Base-by-base conservation (phyloP, 2,113 vertebrate species). In the Ctenodactylus gundi region DNA sequence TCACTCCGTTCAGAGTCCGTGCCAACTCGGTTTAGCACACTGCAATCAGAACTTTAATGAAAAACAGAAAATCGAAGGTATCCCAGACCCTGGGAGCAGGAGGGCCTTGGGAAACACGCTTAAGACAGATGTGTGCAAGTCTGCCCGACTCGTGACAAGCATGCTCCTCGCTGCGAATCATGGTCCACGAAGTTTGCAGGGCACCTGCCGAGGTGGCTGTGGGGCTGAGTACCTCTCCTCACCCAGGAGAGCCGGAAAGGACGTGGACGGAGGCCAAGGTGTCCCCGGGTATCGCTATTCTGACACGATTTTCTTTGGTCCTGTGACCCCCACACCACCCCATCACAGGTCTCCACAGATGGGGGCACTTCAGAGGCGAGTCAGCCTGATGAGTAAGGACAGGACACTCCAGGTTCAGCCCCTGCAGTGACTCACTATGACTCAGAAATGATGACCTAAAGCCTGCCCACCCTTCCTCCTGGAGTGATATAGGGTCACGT, bases 1-100 rank as follows among this genome's bases (percentile, higher is more conserved):
- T n/a, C n/a, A n/a, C n/a, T n/a, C n/a, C n/a, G n/a, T n/a, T 57
- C 70, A 58, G 65, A 34, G 11, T 41, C 55, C 13, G 34, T 12
- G 36, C 18, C 39, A 49, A 10, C 13, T 18, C 72, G 21, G 41
- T 10, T 67, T 12, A 44, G 44, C 17, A 4, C 49, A 23, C 27
- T 44, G 36, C 15, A 75, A 39, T 36, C 62, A 73, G 55, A 29
- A 44, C 41, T 85, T 94, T 85, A 91, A 57, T 25, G 73, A 91
- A 77, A 88, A 92, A 20, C 2, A 46, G 44, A 55, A 88, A 51
- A 23, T 0, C 36, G 39, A 70, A 21, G 44, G 41, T 1, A 36
- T 31, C 78, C 27, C 39, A 7, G 1, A 44, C n/a, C n/a, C n/a
- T 6, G 13, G n/a, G 13, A 39, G 46, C n/a, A 36, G 36, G n/a